Base-by-base conservation (phyloP, 2,797 vertebrate species). In the Galago senegalensis region DNA sequence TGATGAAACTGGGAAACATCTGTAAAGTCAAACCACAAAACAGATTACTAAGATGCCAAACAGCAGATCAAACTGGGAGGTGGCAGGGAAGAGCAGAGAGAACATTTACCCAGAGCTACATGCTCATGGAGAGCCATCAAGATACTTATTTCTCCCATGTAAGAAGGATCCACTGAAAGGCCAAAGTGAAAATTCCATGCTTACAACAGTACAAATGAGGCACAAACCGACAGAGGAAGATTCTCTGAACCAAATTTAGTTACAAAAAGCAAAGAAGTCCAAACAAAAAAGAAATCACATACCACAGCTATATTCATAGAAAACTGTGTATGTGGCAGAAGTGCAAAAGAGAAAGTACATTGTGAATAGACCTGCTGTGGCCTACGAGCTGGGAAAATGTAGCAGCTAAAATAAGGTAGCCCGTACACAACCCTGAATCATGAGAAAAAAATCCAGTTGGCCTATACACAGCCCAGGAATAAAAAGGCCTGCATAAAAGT, bases 201-300 rank as follows among this genome's bases (percentile, higher is more conserved):
- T 79, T 73, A 85, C 5, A 79, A 40, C 29, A 65, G 1, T 43
- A 76, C 49, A 81, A 76, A 7, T 18, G 21, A 43, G 61, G n/a
- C 37, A 96, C 17, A 87, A 70, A 85, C 43, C 79, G 37, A 46
- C 49, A 18, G n/a, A 92, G 25, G 58, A n/a, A 95, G 31, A 69
- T 40, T 94, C 37, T 91, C 46, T 76, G 49, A 12, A 56, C 11
- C 10, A 89, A 40, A 92, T 87, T 81, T 81, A 31, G 11, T 95
- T 94, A n/a, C 60, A 65, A 88, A 61, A 81, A 93, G 61, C 61
- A 65, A 21, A 88, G 13, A 65, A 95, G 46, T 46, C 14, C 65
- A 96, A 89, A 86, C 5, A 72, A 70, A 67, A 21, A 89, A 77
- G 34, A 89, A 93, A 87, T 75, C 43, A 91, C 43, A 90, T n/a